Evolutionary conservation across 2,113 vertebrate species (phyloP).

Genomic region (Mystacornis crossleyi): DNA sequence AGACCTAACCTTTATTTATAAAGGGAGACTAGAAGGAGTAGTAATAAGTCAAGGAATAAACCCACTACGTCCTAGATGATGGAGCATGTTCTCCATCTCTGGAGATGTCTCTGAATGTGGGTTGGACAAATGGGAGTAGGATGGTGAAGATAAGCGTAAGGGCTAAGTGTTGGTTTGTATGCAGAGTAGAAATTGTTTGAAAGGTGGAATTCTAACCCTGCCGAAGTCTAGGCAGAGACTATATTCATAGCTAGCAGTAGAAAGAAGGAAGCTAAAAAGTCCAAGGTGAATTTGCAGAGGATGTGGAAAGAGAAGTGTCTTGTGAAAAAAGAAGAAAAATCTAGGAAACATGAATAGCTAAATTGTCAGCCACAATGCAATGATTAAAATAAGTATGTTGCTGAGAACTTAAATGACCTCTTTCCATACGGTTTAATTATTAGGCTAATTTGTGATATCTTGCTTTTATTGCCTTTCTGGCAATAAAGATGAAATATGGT

Average conservation of each 20-base stretch:
- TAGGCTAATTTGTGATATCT: background rate
- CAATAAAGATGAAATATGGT: background rate
- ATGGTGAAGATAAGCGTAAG: background rate
- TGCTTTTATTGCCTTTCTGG: background rate
- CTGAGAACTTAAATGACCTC: background rate
- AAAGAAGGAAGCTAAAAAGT: background rate
- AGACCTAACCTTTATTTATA: background rate
- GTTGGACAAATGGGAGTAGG: background rate
- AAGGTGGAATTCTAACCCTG: background rate
- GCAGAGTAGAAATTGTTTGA: background rate
- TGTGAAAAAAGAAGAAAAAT: background rate
- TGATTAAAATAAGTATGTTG: background rate
- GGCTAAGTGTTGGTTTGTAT: background rate
- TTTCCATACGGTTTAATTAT: background rate
- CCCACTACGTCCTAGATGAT: rapidly evolving
- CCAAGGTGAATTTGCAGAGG: background rate
- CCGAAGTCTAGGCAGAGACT: background rate
- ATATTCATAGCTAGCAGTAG: background rate
- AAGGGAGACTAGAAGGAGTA: background rate
- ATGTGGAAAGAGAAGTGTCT: background rate
- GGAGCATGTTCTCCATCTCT: background rate
- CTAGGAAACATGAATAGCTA: background rate
- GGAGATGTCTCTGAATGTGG: background rate
- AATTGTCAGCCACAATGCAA: background rate
- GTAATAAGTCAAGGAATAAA: background rate